Percentiles rank a stretch among this genome's conserved stretches.
Evolutionary conservation across 2,888 invertebrate genomes (phyloP).

Genomic region (Pandemis corylana): DNA sequence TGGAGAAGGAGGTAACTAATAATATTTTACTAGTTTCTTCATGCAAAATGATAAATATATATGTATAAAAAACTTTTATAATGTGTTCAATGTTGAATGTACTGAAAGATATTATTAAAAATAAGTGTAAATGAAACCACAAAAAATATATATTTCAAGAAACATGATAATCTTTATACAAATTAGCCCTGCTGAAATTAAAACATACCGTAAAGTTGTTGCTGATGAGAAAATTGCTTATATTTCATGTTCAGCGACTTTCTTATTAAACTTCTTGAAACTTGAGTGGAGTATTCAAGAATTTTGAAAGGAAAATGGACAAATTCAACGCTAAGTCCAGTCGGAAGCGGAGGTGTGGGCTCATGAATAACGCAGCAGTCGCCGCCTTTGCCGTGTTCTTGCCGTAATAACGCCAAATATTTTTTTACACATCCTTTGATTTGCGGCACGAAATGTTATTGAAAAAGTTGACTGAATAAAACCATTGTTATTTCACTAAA

Average conservation of each 20-base stretch:
- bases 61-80: no score
- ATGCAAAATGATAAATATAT: no score
- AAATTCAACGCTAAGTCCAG: conserved; percentile 67
- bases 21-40: no score
- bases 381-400: conserved; percentile 70
- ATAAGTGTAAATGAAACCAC: background rate
- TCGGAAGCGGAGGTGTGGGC: conserved; percentile 62
- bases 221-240: conserved; percentile 36
- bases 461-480: background rate
- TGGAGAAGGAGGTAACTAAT: no score
- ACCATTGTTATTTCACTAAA: background rate
- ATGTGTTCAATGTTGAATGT: no score
- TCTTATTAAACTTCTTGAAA: conserved; percentile 51
- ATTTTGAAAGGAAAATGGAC: conserved; percentile 66
- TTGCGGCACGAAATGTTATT: conserved; percentile 48
- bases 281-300: conserved; percentile 58
- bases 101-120: background rate
- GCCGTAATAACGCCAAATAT: conserved; percentile 61
- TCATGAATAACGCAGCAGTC: conserved; percentile 74
- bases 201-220: conserved; percentile 25
- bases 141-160: background rate
- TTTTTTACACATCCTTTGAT: conserved; percentile 61
- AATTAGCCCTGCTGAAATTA: background rate
- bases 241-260: conserved; percentile 52
- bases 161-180: background rate